Percentiles rank a stretch among this genome's conserved stretches.
These are phyloP conservation scores for Goniozus legneri DNA, from an alignment of 1,140 invertebrate species.

Conservation along the genomic window DNA sequence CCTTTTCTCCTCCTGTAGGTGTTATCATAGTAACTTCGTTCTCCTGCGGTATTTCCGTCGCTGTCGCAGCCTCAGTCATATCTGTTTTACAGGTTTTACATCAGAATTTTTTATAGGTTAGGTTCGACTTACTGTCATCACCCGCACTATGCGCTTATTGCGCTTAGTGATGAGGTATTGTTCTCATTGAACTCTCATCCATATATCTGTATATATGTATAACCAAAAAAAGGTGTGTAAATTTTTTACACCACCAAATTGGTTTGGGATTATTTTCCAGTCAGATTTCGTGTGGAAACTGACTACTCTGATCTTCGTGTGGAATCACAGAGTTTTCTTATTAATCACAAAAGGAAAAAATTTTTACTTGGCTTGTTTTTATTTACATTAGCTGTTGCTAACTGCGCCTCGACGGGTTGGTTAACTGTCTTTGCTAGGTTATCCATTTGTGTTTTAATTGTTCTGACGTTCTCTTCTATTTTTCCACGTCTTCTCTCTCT, in stretches of 20 bases:
- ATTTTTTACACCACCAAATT: neutral
- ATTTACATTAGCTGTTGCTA: neutral
- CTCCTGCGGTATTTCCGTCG: neutral
- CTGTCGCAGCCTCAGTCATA: neutral
- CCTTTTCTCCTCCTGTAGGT: no score
- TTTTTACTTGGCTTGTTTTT: neutral
- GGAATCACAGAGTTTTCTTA: constrained; percentile 5
- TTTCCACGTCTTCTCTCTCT: neutral
- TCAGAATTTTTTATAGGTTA: neutral
- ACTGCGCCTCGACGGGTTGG: neutral
- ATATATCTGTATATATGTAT: neutral
- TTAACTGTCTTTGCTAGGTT: neutral
- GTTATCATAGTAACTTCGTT: neutral
- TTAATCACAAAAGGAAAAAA: neutral
- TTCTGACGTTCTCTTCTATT: neutral
- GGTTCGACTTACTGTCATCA: neutral
- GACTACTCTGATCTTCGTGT: constrained; percentile 4
- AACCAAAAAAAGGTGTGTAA: neutral
- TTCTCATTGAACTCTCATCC: constrained; percentile 2
- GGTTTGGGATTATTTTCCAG: neutral
- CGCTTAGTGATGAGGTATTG: neutral
- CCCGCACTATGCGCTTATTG: neutral
- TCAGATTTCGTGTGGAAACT: constrained; percentile 1
- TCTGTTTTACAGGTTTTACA: neutral
- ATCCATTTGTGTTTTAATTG: neutral